Base-by-base conservation (phyloP, 2,797 vertebrate genomes). In the Cuniculus paca region DNA sequence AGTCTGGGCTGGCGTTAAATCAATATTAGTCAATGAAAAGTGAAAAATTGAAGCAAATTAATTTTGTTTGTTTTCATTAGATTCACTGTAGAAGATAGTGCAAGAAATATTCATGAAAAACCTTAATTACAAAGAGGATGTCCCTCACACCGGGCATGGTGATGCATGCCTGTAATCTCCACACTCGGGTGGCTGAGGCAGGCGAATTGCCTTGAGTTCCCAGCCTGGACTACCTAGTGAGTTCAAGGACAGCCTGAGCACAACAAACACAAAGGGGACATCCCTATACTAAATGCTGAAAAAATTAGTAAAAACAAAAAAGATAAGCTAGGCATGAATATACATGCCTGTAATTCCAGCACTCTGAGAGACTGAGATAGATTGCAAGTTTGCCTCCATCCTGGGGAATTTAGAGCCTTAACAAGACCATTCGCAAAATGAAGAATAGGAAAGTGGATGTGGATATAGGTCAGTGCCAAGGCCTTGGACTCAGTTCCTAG, bases 1-100 rank as follows among this genome's bases (percentile, higher is more conserved):
- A 48, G 52, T 42, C 24, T 52, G 5, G 50, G 42, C 70, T 80
- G 65, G 34, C 68, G 56, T 90, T 82, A 86, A 95, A 77, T 52
- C 75, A 94, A 7, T 26, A 20, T 34, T 42, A 75, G 70, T 80
- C 19, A 28, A 72, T 56, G 34, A 83, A 95, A 97, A 88, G 63
- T 52, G 68, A 92, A 94, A 97, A 85, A 58, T 20, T 34, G 72
- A 95, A 91, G 31, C 2, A 22, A 11, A 52, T 26, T 39, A 11
- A 50, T 61, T 90, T 54, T 50, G 39, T 28, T 42, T 83, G 24
- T 93, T 86, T 91, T 88, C 39, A 56, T 26, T 28, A 86, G 39
- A 6, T 92, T 94, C 54, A 50, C 4, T 42, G 50, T 31, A 3
- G 60, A 48, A 42, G 22, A 72, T 0, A 26, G 39, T 65, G 24